phyloP scores from a whole-genome alignment of 2,888 invertebrate species.

The Fragum sueziense region DNA sequence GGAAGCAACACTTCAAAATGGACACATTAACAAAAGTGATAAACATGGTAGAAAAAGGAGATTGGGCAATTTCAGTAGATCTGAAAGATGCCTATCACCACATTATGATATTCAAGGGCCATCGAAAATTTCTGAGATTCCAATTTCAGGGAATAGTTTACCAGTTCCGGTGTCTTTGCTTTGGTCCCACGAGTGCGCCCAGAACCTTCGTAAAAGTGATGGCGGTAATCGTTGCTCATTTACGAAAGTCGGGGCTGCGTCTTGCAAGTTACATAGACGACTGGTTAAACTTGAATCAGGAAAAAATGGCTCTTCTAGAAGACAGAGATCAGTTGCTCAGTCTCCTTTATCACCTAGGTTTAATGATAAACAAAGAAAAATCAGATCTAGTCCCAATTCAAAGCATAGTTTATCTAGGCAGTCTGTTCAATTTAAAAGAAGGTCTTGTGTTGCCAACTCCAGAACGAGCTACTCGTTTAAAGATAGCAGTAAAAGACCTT shows the following conservation, averaged over 20 bases:
- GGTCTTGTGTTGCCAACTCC: slow-evolving; percentile 19
- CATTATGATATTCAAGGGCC: slow-evolving; percentile 33
- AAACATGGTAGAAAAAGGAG: slow-evolving; percentile 44
- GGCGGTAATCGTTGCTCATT: slow-evolving; percentile 42
- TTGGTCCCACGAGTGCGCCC: slow-evolving; percentile 43
- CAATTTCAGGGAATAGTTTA: slow-evolving; percentile 25
- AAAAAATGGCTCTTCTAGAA: slow-evolving; percentile 15
- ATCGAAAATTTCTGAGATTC: slow-evolving; percentile 47
- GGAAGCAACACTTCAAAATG: slow-evolving; percentile 57
- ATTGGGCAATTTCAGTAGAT: slow-evolving; percentile 52
- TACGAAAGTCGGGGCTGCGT: slow-evolving; percentile 23
- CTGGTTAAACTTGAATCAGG: slow-evolving; percentile 34
- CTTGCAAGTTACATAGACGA: slow-evolving; percentile 44
- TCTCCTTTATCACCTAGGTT: slow-evolving; percentile 35
- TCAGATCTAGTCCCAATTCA: slow-evolving; percentile 32
- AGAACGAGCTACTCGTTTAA: slow-evolving; percentile 1
- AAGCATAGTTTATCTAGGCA: slow-evolving; percentile 10
- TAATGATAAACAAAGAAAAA: slow-evolving; percentile 45
- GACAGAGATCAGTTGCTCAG: slow-evolving; percentile 21
- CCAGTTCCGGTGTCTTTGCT: slow-evolving; percentile 43
- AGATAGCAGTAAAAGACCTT: slow-evolving; percentile 1
- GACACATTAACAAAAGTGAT: slow-evolving; percentile 42
- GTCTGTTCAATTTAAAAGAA: slow-evolving; percentile 6
- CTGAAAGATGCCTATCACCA: slow-evolving; percentile 48
- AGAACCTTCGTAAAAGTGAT: slow-evolving; percentile 45